These are phyloP conservation scores for Microctenopoma lineatum DNA, from an alignment of 2,797 vertebrate genomes.

Conservation along the genomic window DNA sequence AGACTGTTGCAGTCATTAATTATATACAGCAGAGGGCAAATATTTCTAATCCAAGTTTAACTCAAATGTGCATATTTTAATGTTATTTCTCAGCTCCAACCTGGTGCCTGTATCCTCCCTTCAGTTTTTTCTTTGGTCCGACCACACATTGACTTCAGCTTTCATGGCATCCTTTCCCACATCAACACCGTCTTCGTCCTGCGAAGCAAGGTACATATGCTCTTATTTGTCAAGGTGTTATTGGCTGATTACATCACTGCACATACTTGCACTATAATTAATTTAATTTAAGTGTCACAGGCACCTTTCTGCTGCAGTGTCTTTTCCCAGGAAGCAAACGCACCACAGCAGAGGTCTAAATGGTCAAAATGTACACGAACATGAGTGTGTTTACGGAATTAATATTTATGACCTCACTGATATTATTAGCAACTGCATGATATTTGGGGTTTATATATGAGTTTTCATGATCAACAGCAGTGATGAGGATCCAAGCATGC, in stretches of 20 bases:
- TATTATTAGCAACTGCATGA: slow-evolving; percentile 37
- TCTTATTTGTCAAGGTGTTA: not conserved
- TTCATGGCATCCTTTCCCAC: slow-evolving; percentile 98
- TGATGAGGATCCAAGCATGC: slow-evolving; percentile 9
- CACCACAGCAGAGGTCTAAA: slow-evolving; percentile 8
- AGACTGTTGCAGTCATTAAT: not conserved
- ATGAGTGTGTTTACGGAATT: slow-evolving; percentile 20
- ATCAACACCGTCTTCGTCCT: slow-evolving; percentile 99
- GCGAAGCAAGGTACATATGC: slow-evolving; percentile 91
- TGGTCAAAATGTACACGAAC: slow-evolving; percentile 16
- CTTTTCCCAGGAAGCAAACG: not conserved
- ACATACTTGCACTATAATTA: not conserved
- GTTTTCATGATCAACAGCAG: slow-evolving; percentile 24
- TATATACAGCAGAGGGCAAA: not conserved
- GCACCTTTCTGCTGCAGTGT: not conserved
- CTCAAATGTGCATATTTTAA: slow-evolving; percentile 23
- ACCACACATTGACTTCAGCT: slow-evolving; percentile 98
- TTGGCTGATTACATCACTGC: not conserved
- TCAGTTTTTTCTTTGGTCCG: slow-evolving; percentile 98
- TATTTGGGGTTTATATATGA: slow-evolving; percentile 12
- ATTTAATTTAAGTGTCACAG: not conserved
- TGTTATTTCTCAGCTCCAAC: slow-evolving; percentile 88
- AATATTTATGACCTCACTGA: slow-evolving; percentile 42
- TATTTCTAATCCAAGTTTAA: slow-evolving; percentile 1
- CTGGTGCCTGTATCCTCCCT: slow-evolving; percentile 92